Evolutionary conservation across 2,113 vertebrate species (phyloP), one percentile per base, ranked within the genome.

Genomic region (Suricata suricatta): DNA sequence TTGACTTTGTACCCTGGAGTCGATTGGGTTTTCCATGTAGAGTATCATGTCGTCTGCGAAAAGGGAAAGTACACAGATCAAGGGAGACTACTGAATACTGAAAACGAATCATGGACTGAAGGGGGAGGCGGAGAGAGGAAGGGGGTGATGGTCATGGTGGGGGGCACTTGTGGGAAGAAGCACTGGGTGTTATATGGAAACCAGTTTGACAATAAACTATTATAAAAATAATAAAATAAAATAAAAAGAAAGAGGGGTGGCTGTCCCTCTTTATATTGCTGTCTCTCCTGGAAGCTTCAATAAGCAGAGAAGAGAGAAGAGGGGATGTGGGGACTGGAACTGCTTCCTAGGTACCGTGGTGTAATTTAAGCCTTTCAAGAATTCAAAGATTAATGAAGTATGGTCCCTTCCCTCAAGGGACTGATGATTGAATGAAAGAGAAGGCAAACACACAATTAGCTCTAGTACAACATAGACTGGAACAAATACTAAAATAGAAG

Each of bases 331-430:
- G 91, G 44, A 68, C 16, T 41, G 13, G 47, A n/a, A 33, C 33
- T 80, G 76, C 76, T 82, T 83, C 41, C 16, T 5, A 60, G 29
- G 17, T 33, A 44, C 23, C 23, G 10, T 3, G 0, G 12, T 41
- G 29, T 87, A 68, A 93, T 74, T 77, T 21, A 57, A 80, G 79
- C 10, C 50, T 80, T 93, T 33, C 1, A 3, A 93, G 69, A 33
- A 92, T 74, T 29, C 69, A 72, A 63, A 93, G 54, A 44, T 74
- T 80, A 95, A 50, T 88, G 41, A 96, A 87, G 64, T 84, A 68
- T 60, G 41, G 10, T 25, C 47, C 82, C 16, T 87, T 92, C n/a
- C 54, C 47, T 93, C 63, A 44, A 44, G 69, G 68, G 23, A 19
- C 19, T 83, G 66, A 86, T 23, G 69, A 76, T 11, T 41, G 54